Evolutionary conservation across 2,888 invertebrate genomes (phyloP).

Genomic region (Microplitis manilae): DNA sequence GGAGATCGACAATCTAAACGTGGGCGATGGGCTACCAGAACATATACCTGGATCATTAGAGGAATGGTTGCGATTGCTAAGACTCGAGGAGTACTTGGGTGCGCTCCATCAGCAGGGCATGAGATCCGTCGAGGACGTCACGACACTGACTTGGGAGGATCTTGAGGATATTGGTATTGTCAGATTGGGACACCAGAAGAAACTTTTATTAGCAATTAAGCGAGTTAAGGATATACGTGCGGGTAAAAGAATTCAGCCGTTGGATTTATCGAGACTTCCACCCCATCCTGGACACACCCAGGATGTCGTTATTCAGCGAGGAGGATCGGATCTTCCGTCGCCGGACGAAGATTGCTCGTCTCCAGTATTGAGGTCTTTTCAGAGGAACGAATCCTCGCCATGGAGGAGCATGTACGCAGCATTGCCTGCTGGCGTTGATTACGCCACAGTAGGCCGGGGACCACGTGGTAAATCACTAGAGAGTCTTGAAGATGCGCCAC

Average conservation of each 20-base stretch:
- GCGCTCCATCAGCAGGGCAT: slow-evolving; percentile 94
- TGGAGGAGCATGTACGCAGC: slow-evolving; percentile 71
- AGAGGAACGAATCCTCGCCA: slow-evolving; percentile 55
- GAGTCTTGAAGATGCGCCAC: slow-evolving; percentile 83
- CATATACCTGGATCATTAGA: slow-evolving; percentile 94
- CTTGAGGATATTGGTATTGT: slow-evolving; percentile 97
- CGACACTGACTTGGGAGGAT: slow-evolving; percentile 98
- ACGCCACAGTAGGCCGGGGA: slow-evolving; percentile 74
- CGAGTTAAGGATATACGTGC: slow-evolving; percentile 94
- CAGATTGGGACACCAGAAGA: slow-evolving; percentile 97
- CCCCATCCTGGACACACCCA: slow-evolving; percentile 72
- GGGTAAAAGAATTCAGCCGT: slow-evolving; percentile 79
- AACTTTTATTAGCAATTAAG: slow-evolving; percentile 96
- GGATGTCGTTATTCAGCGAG: slow-evolving; percentile 69
- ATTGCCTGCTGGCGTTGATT: slow-evolving; percentile 63
- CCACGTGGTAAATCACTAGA: slow-evolving; percentile 87
- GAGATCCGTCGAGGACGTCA: slow-evolving; percentile 93
- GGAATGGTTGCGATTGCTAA: slow-evolving; percentile 93
- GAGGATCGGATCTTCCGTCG: slow-evolving; percentile 67
- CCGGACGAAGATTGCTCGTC: slow-evolving; percentile 70
- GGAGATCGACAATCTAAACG: slow-evolving; percentile 94
- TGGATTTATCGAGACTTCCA: slow-evolving; percentile 74
- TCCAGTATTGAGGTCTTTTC: slow-evolving; percentile 68
- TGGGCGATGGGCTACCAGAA: slow-evolving; percentile 95
- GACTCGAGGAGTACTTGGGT: slow-evolving; percentile 93